These are phyloP conservation scores for Acromyrmex echinatior DNA, from an alignment of 1,140 invertebrate species.

Conservation along the genomic window DNA sequence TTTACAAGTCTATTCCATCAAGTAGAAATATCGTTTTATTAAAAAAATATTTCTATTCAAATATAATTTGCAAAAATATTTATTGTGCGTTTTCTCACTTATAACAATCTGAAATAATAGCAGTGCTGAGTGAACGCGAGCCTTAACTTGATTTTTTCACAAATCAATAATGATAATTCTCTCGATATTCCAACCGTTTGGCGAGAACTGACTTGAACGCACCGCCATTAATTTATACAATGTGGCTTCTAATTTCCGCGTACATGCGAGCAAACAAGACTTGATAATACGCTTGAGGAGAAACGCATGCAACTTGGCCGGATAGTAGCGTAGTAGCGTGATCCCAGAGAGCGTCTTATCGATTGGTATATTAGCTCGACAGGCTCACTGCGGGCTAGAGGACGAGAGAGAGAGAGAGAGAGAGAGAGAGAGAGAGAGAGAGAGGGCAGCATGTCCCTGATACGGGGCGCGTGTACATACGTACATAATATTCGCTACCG, in stretches of 20 bases:
- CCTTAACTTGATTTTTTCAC: not conserved
- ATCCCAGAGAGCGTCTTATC: conserved; percentile 61
- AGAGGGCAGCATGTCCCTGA: conserved; percentile 29
- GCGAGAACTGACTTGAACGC: not conserved
- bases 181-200: too few species aligned
- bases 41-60: too few species aligned
- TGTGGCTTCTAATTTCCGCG: not conserved
- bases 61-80: too few species aligned
- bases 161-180: not conserved
- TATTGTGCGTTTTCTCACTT: too few species aligned
- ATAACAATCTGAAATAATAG: too few species aligned
- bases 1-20: too few species aligned
- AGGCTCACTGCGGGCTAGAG: not conserved
- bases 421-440: too few species aligned
- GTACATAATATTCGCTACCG: conserved; percentile 56
- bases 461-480: conserved; percentile 52
- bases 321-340: conserved; percentile 18
- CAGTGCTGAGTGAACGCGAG: too few species aligned
- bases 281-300: conserved; percentile 32
- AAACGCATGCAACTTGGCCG: conserved; percentile 29
- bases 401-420: too few species aligned
- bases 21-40: too few species aligned
- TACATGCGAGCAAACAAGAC: not conserved
- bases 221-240: not conserved
- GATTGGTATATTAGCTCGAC: conserved; percentile 57